Conservation (phyloP, 2,888 invertebrate species). For the Actias luna region DNA sequence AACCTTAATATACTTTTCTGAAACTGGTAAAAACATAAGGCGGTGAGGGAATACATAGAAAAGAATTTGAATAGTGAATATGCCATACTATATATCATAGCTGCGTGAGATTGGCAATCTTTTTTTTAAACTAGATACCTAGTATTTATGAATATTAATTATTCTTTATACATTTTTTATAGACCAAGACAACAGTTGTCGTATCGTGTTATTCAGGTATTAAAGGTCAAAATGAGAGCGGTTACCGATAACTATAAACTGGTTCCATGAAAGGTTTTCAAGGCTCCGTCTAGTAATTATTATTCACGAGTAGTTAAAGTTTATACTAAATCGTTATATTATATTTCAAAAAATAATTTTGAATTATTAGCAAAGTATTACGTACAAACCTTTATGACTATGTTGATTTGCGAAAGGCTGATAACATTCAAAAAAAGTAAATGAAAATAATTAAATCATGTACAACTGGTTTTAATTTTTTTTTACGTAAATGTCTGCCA, state of each 20-base stretch:
- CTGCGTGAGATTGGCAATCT: too few species aligned
- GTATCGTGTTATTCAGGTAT: constrained; percentile 28
- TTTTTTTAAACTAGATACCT: background rate
- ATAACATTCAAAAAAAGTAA: background rate
- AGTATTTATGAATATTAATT: background rate
- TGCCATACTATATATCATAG: too few species aligned
- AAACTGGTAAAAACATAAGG: too few species aligned
- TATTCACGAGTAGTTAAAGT: constrained; percentile 11
- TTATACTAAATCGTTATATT: background rate
- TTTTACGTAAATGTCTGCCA: too few species aligned
- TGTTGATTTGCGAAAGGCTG: background rate
- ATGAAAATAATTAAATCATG: background rate
- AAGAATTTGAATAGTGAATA: too few species aligned
- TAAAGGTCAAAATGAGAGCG: constrained; percentile 50
- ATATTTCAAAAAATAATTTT: background rate
- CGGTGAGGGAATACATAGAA: too few species aligned
- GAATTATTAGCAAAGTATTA: background rate
- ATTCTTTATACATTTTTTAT: background rate
- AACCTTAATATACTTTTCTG: too few species aligned
- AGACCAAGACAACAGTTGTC: constrained; percentile 28
- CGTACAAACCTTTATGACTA: background rate
- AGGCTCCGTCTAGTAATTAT: constrained; percentile 19
- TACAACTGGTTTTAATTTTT: too few species aligned
- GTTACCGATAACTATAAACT: constrained; percentile 43
- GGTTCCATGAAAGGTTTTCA: constrained; percentile 52